Evolutionary conservation across 2,113 vertebrate species (phyloP).

Genomic region (Dasyurus viverrinus): DNA sequence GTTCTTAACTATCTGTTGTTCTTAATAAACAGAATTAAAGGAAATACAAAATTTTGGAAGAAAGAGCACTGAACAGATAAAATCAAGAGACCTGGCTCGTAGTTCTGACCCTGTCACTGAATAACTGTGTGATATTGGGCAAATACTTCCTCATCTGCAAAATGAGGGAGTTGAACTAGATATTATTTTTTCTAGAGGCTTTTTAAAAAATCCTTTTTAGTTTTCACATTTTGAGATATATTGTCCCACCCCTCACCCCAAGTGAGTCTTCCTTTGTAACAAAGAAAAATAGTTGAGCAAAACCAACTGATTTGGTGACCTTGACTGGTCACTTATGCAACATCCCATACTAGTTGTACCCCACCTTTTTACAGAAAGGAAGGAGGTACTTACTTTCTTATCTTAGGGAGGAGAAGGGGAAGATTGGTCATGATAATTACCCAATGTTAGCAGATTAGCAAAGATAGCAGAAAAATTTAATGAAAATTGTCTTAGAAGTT

Average conservation of each 20-base stretch:
- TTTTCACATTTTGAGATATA: neutral
- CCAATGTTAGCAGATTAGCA: neutral
- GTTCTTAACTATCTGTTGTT: neutral
- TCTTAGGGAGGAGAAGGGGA: neutral
- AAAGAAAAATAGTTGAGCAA: neutral
- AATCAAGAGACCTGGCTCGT: neutral
- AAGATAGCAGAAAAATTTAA: neutral
- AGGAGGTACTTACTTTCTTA: neutral
- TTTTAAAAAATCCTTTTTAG: neutral
- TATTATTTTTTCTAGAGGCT: neutral
- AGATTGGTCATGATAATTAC: neutral
- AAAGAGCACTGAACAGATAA: neutral
- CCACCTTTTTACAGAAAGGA: conserved; percentile 1
- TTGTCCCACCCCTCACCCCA: neutral
- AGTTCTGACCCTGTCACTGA: neutral
- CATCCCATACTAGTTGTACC: neutral
- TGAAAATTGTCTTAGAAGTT: neutral
- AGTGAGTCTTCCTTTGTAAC: neutral
- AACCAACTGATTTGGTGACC: neutral
- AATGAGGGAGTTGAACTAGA: neutral
- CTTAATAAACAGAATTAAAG: neutral
- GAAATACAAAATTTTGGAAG: neutral
- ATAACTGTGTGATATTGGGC: neutral
- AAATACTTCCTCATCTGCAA: neutral
- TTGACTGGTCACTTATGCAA: neutral